phyloP scores from a whole-genome alignment of 2,113 vertebrate species.

The Labrus mixtus region DNA sequence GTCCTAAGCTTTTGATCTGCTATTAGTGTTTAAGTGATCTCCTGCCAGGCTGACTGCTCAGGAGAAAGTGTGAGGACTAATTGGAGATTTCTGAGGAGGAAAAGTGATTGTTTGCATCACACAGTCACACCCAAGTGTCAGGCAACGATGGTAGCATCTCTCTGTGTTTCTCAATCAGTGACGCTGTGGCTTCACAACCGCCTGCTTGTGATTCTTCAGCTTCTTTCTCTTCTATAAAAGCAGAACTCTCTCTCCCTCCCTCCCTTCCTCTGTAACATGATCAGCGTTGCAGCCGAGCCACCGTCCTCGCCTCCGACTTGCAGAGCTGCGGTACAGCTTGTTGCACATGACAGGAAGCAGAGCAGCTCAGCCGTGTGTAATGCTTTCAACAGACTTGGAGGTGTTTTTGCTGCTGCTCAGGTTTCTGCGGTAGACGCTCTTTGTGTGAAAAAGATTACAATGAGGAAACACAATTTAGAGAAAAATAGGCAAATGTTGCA shows the following conservation, averaged over 20 bases:
- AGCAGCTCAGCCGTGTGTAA: slow-evolving; percentile 44
- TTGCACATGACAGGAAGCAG: slow-evolving; percentile 77
- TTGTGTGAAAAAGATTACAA: neutral
- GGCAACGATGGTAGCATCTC: neutral
- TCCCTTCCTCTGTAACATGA: slow-evolving; percentile 56
- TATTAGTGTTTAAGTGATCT: slow-evolving; percentile 2
- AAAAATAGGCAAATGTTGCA: neutral
- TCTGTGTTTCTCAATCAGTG: slow-evolving; percentile 31
- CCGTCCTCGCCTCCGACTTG: slow-evolving; percentile 26
- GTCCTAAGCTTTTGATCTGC: neutral
- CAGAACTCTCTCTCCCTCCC: slow-evolving; percentile 49
- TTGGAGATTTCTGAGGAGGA: neutral
- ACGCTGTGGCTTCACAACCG: neutral
- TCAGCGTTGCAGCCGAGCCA: slow-evolving; percentile 17
- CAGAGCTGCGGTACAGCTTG: slow-evolving; percentile 57
- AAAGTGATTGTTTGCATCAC: slow-evolving; percentile 4
- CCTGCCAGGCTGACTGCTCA: slow-evolving; percentile 2
- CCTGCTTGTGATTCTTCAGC: slow-evolving; percentile 2
- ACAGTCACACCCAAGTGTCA: slow-evolving; percentile 17
- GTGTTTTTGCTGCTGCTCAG: slow-evolving; percentile 17
- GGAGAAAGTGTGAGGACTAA: neutral
- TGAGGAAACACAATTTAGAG: neutral
- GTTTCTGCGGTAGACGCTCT: neutral
- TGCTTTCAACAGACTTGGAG: slow-evolving; percentile 55
- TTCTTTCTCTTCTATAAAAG: slow-evolving; percentile 50